Evolutionary conservation across 2,888 invertebrate genomes (phyloP).

Genomic region (Pyrochroa serraticornis): DNA sequence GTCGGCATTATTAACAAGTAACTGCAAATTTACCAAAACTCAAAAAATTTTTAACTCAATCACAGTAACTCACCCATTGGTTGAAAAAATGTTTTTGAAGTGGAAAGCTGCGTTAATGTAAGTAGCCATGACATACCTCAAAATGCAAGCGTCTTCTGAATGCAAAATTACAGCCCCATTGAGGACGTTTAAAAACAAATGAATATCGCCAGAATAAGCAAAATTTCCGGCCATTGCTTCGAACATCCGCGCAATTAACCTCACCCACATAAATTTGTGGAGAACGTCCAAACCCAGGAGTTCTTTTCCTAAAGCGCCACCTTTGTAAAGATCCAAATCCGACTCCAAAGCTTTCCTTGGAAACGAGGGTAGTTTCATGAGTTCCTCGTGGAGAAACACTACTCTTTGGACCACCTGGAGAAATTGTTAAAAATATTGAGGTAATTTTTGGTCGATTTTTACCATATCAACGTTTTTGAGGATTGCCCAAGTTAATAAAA

Average conservation of each 20-base stretch:
- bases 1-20: conserved; percentile 98
- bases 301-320: conserved; percentile 87
- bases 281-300: conserved; percentile 81
- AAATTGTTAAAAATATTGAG: too few relatives aligned
- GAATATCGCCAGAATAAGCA: conserved; percentile 95
- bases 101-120: conserved; percentile 97
- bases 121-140: conserved; percentile 94
- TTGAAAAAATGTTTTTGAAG: conserved; percentile 98
- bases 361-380: conserved; percentile 98
- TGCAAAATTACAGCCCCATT: conserved; percentile 96
- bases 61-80: conserved; percentile 75
- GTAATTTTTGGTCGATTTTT: conserved; percentile 32
- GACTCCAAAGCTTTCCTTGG: conserved; percentile 97
- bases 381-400: conserved; percentile 96
- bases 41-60: conserved; percentile 6
- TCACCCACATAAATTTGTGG: conserved; percentile 99
- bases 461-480: conserved; percentile 91
- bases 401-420: conserved; percentile 97
- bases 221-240: conserved; percentile 98
- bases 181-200: conserved; percentile 94
- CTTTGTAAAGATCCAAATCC: conserved; percentile 90
- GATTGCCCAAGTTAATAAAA: conserved; percentile 88
- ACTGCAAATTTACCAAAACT: conserved; percentile 57
- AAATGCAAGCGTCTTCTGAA: conserved; percentile 94
- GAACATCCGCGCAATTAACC: conserved; percentile 94